These are phyloP conservation scores for Andrena cerasifolii DNA, from an alignment of 1,140 invertebrate genomes.

Conservation along the genomic window DNA sequence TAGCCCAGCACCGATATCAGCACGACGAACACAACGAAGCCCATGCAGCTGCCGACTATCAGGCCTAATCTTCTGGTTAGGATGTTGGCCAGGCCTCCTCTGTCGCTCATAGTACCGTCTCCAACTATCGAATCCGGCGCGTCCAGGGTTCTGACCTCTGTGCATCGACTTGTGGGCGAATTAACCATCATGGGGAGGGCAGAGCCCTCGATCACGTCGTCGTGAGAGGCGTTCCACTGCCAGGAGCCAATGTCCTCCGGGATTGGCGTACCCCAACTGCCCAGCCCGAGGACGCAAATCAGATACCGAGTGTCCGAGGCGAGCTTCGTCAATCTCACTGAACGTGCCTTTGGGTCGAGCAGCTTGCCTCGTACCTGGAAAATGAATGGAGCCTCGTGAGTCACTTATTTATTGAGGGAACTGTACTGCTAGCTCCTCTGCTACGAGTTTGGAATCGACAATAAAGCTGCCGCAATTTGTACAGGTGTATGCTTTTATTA, in stretches of 20 bases:
- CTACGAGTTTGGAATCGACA: too few relatives aligned
- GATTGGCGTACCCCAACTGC: conserved; percentile 84
- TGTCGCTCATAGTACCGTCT: conserved; percentile 85
- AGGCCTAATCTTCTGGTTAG: conserved; percentile 90
- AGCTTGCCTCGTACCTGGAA: conserved; percentile 82
- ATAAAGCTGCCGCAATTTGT: too few relatives aligned
- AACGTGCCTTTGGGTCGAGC: conserved; percentile 87
- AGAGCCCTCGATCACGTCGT: conserved; percentile 82
- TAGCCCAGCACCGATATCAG: conserved; percentile 92
- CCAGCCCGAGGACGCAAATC: conserved; percentile 93
- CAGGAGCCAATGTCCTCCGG: conserved; percentile 75
- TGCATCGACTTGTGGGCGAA: conserved; percentile 88
- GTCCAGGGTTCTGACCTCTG: conserved; percentile 89
- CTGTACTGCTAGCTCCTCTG: too few relatives aligned
- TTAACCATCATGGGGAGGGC: conserved; percentile 87
- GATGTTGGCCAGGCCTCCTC: conserved; percentile 84
- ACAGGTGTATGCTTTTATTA: background rate
- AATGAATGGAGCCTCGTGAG: too few relatives aligned
- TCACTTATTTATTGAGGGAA: background rate
- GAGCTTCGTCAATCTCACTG: conserved; percentile 88
- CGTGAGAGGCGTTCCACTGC: conserved; percentile 81
- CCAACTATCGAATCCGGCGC: conserved; percentile 85
- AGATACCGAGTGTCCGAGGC: conserved; percentile 91
- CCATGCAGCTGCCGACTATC: conserved; percentile 92
- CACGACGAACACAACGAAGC: conserved; percentile 92